These are phyloP conservation scores for Beroe ovata DNA, from an alignment of 37 sponge, comb jelly and placozoan genomes.

Conservation along the genomic window DNA sequence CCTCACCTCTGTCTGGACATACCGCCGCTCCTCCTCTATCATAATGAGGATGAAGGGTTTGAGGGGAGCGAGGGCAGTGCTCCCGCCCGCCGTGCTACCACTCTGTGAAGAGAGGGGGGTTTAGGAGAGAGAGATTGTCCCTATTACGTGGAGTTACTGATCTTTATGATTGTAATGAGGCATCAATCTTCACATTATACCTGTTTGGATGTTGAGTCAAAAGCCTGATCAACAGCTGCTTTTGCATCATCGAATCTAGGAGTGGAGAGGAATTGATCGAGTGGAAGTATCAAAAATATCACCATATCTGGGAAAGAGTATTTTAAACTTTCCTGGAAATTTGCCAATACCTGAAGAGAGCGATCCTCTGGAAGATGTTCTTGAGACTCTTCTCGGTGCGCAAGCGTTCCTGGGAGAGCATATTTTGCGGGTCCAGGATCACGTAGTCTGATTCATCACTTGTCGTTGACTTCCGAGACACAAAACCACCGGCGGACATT, in stretches of 20 bases:
- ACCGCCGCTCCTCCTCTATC: constrained; percentile 43
- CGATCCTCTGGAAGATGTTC: constrained; percentile 56
- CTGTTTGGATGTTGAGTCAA: constrained; percentile 59
- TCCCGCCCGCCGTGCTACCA: background rate
- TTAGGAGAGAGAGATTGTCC: background rate
- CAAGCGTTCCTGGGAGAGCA: constrained; percentile 17
- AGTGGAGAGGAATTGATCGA: background rate
- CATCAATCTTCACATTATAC: too few relatives aligned
- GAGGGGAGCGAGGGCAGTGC: background rate
- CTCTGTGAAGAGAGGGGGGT: constrained; percentile 4
- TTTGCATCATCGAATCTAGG: constrained; percentile 49
- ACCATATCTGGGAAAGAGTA: background rate
- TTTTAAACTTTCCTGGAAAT: too few relatives aligned
- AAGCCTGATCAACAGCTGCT: constrained; percentile 26
- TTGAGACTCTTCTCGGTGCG: constrained; percentile 31
- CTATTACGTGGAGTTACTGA: background rate
- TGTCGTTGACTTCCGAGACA: background rate
- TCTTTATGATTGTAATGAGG: too few relatives aligned
- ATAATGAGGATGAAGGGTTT: constrained; percentile 9
- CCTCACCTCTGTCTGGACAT: constrained; percentile 23
- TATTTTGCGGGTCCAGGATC: constrained; percentile 50
- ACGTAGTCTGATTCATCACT: constrained; percentile 38
- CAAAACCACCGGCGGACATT: constrained; percentile 39
- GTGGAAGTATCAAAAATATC: background rate
- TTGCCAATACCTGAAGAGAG: constrained; percentile 54